These are phyloP conservation scores for Chrysemys picta DNA, from an alignment of 2,113 vertebrate genomes.

Conservation along the genomic window DNA sequence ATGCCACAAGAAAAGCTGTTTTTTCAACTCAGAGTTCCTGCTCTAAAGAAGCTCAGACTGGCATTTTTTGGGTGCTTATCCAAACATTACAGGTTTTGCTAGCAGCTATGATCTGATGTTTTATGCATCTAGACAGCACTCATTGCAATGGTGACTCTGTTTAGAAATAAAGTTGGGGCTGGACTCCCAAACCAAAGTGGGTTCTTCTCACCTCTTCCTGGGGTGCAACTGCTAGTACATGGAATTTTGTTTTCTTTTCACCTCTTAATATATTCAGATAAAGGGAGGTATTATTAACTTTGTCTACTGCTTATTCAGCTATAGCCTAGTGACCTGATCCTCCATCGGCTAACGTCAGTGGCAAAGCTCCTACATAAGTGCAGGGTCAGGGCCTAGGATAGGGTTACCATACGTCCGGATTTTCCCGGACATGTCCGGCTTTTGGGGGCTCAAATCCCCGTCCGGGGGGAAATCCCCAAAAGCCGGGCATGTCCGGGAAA, in stretches of 20 bases:
- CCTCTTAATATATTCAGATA: not conserved
- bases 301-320: not conserved
- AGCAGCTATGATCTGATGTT: not conserved
- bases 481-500: no score
- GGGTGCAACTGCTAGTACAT: not conserved
- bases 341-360: not conserved
- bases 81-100: not conserved
- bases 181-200: not conserved
- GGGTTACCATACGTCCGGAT: no score
- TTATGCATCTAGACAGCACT: not conserved
- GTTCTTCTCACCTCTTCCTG: not conserved
- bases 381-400: not conserved
- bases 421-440: no score
- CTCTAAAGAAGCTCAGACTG: not conserved
- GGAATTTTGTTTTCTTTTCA: not conserved
- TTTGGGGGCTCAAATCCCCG: no score
- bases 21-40: not conserved
- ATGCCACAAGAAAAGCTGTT: not conserved
- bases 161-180: not conserved
- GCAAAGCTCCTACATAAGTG: not conserved
- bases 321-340: not conserved
- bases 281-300: not conserved
- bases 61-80: not conserved
- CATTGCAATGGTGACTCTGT: not conserved
- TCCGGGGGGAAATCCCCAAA: no score